Conservation (phyloP, 1,140 invertebrate genomes). For the Caenorhabditis inopinata region DNA sequence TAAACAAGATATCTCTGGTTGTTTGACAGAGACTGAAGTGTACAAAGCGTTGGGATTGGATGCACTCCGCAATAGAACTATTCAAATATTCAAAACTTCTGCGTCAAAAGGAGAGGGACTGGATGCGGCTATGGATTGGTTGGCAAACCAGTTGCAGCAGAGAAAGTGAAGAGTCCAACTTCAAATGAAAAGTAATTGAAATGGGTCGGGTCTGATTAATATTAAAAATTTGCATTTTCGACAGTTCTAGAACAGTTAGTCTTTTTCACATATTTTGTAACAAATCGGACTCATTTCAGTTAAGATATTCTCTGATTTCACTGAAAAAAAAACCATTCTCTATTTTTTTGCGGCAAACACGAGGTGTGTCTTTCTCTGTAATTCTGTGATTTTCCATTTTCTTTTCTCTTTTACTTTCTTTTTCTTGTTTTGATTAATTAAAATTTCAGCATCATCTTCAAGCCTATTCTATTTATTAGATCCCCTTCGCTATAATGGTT, state of each 20-base stretch:
- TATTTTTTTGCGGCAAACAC: not conserved
- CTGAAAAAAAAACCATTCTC: too few species aligned
- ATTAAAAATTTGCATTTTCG: too few species aligned
- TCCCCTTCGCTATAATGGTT: too few species aligned
- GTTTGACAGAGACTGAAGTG: slow-evolving; percentile 91
- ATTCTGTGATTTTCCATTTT: slow-evolving; percentile 3
- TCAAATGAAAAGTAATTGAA: too few species aligned
- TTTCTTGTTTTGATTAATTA: too few species aligned
- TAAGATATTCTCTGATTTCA: too few species aligned
- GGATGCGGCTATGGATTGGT: slow-evolving; percentile 96
- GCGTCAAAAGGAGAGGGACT: slow-evolving; percentile 97
- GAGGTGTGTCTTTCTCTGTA: slow-evolving; percentile 9
- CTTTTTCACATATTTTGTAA: too few species aligned
- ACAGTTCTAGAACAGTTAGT: too few species aligned
- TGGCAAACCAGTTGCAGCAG: slow-evolving; percentile 57
- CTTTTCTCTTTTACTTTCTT: not conserved
- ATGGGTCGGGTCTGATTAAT: too few species aligned
- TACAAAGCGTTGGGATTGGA: slow-evolving; percentile 92
- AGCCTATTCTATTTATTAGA: too few species aligned
- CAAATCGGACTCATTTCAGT: too few species aligned
- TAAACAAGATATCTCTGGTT: slow-evolving; percentile 83
- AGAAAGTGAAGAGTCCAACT: slow-evolving; percentile 39
- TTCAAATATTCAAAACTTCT: slow-evolving; percentile 99
- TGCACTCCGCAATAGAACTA: slow-evolving; percentile 90
- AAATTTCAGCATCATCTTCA: too few species aligned